These are phyloP conservation scores for Morelia viridis DNA, from an alignment of 2,797 vertebrate species.

Conservation along the genomic window DNA sequence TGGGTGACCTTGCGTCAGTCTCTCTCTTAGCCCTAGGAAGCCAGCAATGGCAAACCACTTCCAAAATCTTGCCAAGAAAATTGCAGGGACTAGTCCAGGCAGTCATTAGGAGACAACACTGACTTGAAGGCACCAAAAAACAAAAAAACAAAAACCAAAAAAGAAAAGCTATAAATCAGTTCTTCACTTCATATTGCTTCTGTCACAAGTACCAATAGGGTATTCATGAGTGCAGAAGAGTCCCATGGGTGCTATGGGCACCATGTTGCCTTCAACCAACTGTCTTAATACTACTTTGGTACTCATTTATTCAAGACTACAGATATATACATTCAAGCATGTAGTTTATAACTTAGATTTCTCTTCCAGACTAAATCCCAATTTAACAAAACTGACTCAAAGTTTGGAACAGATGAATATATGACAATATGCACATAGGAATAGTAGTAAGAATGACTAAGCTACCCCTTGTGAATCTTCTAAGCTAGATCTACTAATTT, in stretches of 20 bases:
- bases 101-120: no score
- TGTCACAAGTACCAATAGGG: neutral
- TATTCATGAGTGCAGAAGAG: neutral
- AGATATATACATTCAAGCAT: neutral
- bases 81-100: no score
- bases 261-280: no score
- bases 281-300: neutral
- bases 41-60: no score
- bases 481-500: constrained; percentile 7
- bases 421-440: neutral
- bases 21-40: no score
- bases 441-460: neutral
- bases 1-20: no score
- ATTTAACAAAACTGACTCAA: neutral
- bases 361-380: neutral
- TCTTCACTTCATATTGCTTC: neutral
- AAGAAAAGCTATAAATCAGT: neutral
- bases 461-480: neutral
- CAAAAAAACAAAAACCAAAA: no score
- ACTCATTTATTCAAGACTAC: neutral
- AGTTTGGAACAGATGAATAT: neutral
- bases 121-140: no score
- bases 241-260: neutral
- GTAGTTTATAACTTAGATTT: neutral
- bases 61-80: no score